Conservation (phyloP, 2,113 vertebrate species). For the Festucalex cinctus region DNA sequence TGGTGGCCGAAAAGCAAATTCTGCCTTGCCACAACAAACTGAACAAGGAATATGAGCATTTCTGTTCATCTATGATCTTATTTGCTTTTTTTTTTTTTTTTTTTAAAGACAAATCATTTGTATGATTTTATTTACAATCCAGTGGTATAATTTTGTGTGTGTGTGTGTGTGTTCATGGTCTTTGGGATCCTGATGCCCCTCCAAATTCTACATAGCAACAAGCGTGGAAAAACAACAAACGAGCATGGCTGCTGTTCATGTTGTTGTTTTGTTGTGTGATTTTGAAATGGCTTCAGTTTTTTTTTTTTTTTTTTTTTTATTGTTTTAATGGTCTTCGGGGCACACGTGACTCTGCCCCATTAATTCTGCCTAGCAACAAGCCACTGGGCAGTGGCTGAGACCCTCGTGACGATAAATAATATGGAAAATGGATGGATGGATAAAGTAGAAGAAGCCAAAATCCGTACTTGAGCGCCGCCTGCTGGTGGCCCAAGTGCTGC, state of each 20-base stretch:
- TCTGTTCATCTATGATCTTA: too few relatives aligned
- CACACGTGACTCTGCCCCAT: neutral
- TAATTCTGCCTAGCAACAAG: neutral
- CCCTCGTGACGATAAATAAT: neutral
- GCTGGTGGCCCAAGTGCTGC: conserved; percentile 89
- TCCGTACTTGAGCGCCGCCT: conserved; percentile 84
- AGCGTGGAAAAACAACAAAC: neutral
- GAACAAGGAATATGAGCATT: too few relatives aligned
- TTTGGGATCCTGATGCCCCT: too few relatives aligned
- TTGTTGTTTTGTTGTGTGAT: too few relatives aligned
- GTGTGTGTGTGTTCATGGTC: too few relatives aligned
- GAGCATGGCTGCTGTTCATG: neutral
- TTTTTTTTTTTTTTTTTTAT: neutral
- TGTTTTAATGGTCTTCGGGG: neutral
- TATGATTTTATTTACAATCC: neutral
- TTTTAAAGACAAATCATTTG: conserved; percentile 12
- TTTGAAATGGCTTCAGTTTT: too few relatives aligned
- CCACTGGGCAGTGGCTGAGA: too few relatives aligned
- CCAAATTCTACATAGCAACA: too few relatives aligned
- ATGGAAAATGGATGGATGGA: neutral
- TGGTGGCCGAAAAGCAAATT: too few relatives aligned
- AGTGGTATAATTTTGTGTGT: too few relatives aligned
- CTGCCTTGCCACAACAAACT: too few relatives aligned
- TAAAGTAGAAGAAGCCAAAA: neutral
- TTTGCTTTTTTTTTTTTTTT: neutral